Evolutionary conservation across 37 sponge, comb jelly and placozoan genomes (phyloP), one percentile per base, ranked within the genome.

Genomic region (Beroe forskalii): DNA sequence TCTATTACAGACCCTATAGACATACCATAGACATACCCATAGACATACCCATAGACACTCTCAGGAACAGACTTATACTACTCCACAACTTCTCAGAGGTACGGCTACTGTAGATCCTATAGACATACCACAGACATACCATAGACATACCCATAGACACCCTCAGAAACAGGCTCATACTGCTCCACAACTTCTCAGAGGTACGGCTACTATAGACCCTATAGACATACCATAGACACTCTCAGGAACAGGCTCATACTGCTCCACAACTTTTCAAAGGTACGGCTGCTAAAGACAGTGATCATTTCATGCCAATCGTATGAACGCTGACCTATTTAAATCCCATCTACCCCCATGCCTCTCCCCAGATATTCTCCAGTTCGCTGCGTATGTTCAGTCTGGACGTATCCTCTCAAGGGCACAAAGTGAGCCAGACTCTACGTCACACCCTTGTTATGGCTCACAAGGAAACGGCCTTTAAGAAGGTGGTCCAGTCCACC

Each of bases 391-490:
- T 72, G 75, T 72, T 72, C 40, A 37, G 40, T 36, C 39, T 72
- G 25, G 66, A 63, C 28, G 66, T 30, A 3, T 28, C 66, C 24
- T 63, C 66, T 23, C 66, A 63, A 63, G 66, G 66, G 4, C 66
- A 63, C 66, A 72, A 72, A 33, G 75, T 72, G 1, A 38, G 39
- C 1, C 39, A 20, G 19, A 30, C 75, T 12, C 75, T 72, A 3
- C 36, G 75, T 19, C 37, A 72, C 39, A 72, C 75, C 36, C 75
- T 72, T 1, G 75, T 72, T 20, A 72, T 72, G 40, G 35, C 80
- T 40, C 72, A 60, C 6, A 75, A 97, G 97, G 97, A 97, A 40
- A 35, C 92, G 23, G 94, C 94, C 37, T 97, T 97, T 91, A 94
- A 90, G 39, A 92, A 94, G 0, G 94, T 97, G 20, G 89, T 97